A percentile compares a stretch with the other conserved stretches of the same genome.
Evolutionary conservation across 2,113 vertebrate species (phyloP).

Genomic region (Orcinus orca): DNA sequence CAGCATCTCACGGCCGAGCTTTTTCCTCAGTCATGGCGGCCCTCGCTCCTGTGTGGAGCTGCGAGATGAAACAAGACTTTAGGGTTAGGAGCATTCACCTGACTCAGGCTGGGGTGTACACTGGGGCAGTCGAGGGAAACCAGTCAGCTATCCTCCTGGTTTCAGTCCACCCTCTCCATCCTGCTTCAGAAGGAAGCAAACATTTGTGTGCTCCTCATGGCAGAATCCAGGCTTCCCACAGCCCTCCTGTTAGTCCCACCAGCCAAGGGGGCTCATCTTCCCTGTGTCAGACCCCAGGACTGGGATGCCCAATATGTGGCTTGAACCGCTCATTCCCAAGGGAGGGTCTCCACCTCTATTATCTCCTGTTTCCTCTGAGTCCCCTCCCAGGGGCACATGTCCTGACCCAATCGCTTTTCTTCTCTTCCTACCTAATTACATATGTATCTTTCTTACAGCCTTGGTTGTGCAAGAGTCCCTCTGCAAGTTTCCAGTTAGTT

Average conservation of each 20-base stretch:
- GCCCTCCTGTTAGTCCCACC: neutral
- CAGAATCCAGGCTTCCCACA: neutral
- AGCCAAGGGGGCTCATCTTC: neutral
- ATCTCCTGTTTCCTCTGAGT: neutral
- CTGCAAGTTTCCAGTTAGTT: neutral
- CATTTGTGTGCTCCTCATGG: neutral
- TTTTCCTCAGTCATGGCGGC: neutral
- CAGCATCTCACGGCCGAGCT: fast-evolving
- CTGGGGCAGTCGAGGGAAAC: neutral
- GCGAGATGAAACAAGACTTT: neutral
- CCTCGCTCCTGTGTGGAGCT: fast-evolving
- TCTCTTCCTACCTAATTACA: neutral
- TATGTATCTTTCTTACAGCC: neutral
- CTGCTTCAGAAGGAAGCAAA: neutral
- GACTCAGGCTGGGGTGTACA: neutral
- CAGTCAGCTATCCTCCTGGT: neutral
- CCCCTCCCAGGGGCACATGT: neutral
- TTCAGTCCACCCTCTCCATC: neutral
- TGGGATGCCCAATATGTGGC: no score
- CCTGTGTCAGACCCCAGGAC: neutral
- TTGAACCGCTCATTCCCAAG: neutral
- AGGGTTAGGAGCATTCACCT: neutral
- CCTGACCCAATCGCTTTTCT: neutral
- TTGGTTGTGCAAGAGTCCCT: neutral
- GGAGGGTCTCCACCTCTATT: neutral